Evolutionary conservation across 2,888 invertebrate species (phyloP).

Genomic region (Dendrolimus pini): DNA sequence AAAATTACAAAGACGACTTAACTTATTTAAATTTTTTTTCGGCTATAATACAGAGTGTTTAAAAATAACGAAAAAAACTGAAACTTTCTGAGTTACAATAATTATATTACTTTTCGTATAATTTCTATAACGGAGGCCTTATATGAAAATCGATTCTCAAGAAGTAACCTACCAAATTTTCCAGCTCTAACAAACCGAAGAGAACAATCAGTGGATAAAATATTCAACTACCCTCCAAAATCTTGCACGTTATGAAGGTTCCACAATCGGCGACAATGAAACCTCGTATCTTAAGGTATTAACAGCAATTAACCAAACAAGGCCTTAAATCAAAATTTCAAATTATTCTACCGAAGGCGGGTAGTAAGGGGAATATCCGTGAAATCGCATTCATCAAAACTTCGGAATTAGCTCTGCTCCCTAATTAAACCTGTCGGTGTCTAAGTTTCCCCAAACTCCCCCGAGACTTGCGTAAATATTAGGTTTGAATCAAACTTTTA

Average conservation of each 20-base stretch:
- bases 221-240: neutral
- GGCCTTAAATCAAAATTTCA: conserved; percentile 62
- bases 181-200: too few species aligned
- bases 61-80: too few species aligned
- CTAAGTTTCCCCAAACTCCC: conserved; percentile 43
- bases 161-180: too few species aligned
- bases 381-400: conserved; percentile 74
- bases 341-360: conserved; percentile 39
- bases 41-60: too few species aligned
- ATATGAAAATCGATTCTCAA: too few species aligned
- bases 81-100: too few species aligned
- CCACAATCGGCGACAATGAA: conserved; percentile 17
- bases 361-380: conserved; percentile 45
- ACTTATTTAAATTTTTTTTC: too few species aligned
- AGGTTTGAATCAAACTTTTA: conserved; percentile 61
- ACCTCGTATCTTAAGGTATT: conserved; percentile 26
- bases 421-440: conserved; percentile 70
- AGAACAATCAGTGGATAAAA: neutral
- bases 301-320: conserved; percentile 51
- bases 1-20: too few species aligned
- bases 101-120: too few species aligned
- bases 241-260: conserved; percentile 2
- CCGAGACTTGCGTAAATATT: conserved; percentile 58
- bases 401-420: conserved; percentile 64
- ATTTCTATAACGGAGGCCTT: too few species aligned